Evolutionary conservation across 2,797 vertebrate species (phyloP).

Genomic region (Eidolon dupreanum): DNA sequence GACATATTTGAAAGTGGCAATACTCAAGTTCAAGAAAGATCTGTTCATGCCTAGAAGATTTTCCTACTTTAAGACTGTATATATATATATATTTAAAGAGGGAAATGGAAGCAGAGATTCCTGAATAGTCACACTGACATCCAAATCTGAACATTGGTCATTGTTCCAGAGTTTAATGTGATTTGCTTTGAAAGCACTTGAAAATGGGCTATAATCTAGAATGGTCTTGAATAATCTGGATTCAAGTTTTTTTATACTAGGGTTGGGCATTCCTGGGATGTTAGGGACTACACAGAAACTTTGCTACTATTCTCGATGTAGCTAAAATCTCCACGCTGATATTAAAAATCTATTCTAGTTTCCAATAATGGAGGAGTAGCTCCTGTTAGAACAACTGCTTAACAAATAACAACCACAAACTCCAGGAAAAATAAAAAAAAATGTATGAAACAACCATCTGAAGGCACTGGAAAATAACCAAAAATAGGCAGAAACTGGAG

Average conservation of each 20-base stretch:
- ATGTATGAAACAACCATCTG: background rate
- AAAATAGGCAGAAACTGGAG: background rate
- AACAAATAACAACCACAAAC: background rate
- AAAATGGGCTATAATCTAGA: background rate
- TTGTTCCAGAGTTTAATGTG: background rate
- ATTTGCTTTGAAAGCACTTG: background rate
- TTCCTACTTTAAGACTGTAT: background rate
- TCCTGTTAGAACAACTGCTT: background rate
- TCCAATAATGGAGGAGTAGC: background rate
- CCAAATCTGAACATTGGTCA: background rate
- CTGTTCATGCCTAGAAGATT: background rate
- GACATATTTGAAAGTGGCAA: background rate
- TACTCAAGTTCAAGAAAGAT: background rate
- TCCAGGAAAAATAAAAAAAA: background rate
- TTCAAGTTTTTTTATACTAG: background rate
- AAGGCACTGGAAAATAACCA: background rate
- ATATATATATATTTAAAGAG: background rate
- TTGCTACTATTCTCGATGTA: background rate
- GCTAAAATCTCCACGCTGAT: background rate
- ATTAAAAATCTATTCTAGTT: background rate
- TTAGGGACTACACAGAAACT: background rate
- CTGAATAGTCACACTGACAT: background rate
- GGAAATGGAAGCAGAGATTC: background rate
- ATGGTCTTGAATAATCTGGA: background rate
- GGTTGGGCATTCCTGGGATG: background rate